A percentile compares a stretch with the other conserved stretches of the same genome.
Evolutionary conservation across 1,140 invertebrate genomes (phyloP).

Genomic region (Pseudobourletiella spinata): DNA sequence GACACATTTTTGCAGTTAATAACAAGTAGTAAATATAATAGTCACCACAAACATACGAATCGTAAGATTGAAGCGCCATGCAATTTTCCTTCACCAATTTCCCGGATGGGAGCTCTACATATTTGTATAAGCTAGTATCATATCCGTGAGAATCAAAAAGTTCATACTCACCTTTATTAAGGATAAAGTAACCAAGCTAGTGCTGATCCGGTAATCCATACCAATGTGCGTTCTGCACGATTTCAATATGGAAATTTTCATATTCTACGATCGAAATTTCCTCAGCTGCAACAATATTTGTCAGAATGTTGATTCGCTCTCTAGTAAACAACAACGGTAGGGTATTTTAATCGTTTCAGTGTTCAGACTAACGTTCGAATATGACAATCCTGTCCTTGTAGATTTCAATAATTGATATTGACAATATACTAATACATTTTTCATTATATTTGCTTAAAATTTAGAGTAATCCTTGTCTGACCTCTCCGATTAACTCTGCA

Average conservation of each 20-base stretch:
- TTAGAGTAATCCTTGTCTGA: neutral
- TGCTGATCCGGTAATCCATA: neutral
- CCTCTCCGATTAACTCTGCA: neutral
- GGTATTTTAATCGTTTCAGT: neutral
- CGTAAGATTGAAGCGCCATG: neutral
- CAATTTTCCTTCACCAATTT: neutral
- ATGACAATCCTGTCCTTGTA: neutral
- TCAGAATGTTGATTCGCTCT: neutral
- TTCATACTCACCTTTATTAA: neutral
- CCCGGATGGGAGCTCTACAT: neutral
- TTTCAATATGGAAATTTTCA: neutral
- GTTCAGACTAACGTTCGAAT: neutral
- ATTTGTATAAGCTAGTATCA: neutral
- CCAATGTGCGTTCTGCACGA: neutral
- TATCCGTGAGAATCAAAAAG: neutral
- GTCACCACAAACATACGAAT: neutral
- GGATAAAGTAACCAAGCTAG: neutral
- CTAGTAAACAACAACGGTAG: neutral
- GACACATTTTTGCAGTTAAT: too few species aligned
- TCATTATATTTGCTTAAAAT: neutral
- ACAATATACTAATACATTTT: neutral
- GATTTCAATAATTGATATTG: neutral
- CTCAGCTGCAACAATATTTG: neutral
- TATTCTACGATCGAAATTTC: neutral
- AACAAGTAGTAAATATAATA: neutral